Base-by-base conservation (phyloP, 2,113 vertebrate species). In the Paraplagusia blochii region DNA sequence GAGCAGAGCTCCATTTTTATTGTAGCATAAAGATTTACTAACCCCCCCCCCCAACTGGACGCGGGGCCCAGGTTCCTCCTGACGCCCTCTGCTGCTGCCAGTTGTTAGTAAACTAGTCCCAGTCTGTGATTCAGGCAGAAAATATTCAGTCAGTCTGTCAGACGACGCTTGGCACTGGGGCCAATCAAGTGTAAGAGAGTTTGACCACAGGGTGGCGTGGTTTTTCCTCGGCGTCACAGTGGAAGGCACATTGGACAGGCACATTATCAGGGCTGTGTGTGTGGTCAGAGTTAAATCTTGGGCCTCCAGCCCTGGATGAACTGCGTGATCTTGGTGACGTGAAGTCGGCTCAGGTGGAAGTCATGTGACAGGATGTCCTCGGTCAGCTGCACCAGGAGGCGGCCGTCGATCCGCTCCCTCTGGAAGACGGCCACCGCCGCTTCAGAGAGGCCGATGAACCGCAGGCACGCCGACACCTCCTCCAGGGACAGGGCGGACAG, bases 231-330 rank as follows among this genome's bases (percentile, higher is more conserved):
- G 65, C 53, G 57, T 62, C 38, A 40, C 38, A 40, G 38, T 40
- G 38, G 38, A 40, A 40, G 38, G 38, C 38, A 40, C 38, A 40
- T 40, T 4, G 13, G 38, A 54, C 59, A 84, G 82, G 84, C 83
- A 84, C 81, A 75, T 75, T 67, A 54, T 66, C 34, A 53, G 69
- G 58, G 58, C 35, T 12, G 13, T 33, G 22, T 50, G 12, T 34
- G 47, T 42, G 43, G 38, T 48, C 46, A 29, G 61, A 35, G 33
- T 79, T 66, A 98, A 72, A 98, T 96, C 79, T 99, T 98, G 80
- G 95, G 96, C 77, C 97, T 88, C 97, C 97, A 99, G 69, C 97
- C 97, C 84, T 98, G 97, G 86, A 98, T 98, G 80, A 99, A 98
- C 87, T 98, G 96, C 88, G 94, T 93, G 90, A 98, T 95, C 90